These are phyloP conservation scores for Nibea albiflora DNA, from an alignment of 2,113 vertebrate genomes.

Conservation along the genomic window DNA sequence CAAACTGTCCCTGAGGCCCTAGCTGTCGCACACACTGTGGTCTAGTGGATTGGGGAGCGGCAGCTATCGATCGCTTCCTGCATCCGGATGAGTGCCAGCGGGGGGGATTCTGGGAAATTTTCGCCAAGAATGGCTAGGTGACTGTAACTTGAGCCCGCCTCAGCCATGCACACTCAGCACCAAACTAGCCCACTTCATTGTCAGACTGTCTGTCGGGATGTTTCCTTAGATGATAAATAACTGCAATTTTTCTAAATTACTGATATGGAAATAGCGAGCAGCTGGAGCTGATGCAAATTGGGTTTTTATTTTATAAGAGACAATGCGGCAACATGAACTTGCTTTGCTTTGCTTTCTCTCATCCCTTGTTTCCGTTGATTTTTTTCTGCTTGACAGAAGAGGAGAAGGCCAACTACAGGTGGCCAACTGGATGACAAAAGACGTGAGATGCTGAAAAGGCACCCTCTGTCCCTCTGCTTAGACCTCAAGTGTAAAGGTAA, in stretches of 20 bases:
- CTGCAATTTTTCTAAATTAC: neutral
- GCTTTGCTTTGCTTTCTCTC: neutral
- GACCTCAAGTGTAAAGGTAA: conserved; percentile 96
- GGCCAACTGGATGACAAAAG: conserved; percentile 97
- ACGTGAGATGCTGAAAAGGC: conserved; percentile 95
- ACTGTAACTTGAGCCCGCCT: conserved; percentile 60
- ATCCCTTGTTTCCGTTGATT: neutral
- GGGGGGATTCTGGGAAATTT: conserved; percentile 54
- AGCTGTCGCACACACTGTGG: conserved; percentile 21
- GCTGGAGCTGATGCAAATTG: conserved; percentile 19
- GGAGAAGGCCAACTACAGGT: conserved; percentile 91
- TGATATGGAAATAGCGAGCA: neutral
- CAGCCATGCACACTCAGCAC: conserved; percentile 18
- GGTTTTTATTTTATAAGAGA: conserved; percentile 14
- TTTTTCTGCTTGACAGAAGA: conserved; percentile 85
- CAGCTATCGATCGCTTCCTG: conserved; percentile 59
- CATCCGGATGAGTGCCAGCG: conserved; percentile 7
- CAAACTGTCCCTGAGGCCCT: conserved; percentile 20
- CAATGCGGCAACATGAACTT: neutral
- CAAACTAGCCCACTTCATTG: neutral
- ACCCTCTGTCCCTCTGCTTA: conserved; percentile 91
- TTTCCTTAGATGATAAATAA: neutral
- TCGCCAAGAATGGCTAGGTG: conserved; percentile 44
- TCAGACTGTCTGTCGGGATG: neutral
- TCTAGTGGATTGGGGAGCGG: neutral